Evolutionary conservation across 2,797 vertebrate species (phyloP).

Genomic region (Oceanodroma leucorhoa): DNA sequence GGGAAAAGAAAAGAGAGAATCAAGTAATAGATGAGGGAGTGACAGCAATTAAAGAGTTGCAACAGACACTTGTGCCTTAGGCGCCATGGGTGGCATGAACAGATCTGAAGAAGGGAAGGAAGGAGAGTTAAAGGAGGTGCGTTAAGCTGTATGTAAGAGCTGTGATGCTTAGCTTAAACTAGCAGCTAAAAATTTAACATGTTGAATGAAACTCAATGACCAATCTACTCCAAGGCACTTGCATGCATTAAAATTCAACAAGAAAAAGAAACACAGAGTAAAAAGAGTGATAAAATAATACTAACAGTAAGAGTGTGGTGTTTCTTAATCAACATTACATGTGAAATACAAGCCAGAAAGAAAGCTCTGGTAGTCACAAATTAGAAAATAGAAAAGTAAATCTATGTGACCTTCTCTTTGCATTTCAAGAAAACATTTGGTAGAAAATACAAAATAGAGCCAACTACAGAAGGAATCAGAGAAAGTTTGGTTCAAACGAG

Average conservation of each 20-base stretch:
- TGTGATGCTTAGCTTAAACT: neutral
- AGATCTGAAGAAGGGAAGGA: neutral
- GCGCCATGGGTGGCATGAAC: neutral
- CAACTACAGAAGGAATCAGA: neutral
- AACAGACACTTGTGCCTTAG: slow-evolving; percentile 21
- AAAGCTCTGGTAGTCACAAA: neutral
- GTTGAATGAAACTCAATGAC: neutral
- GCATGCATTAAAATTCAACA: neutral
- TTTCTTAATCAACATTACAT: neutral
- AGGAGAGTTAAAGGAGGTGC: neutral
- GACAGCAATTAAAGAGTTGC: slow-evolving; percentile 28
- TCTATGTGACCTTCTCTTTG: neutral
- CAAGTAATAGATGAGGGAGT: neutral
- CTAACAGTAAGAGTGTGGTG: neutral
- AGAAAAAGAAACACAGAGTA: neutral
- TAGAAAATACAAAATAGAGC: neutral
- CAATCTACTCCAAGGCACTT: neutral
- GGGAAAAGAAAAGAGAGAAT: neutral
- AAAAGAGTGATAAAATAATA: neutral
- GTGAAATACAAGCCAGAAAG: neutral
- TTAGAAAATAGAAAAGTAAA: neutral
- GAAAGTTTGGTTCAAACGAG: neutral
- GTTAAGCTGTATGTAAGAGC: neutral
- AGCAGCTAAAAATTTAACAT: neutral
- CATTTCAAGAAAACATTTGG: neutral